Evolutionary conservation across 1,140 invertebrate species (phyloP), one percentile per base, ranked within the genome.

Genomic region (Metaphire vulgaris): DNA sequence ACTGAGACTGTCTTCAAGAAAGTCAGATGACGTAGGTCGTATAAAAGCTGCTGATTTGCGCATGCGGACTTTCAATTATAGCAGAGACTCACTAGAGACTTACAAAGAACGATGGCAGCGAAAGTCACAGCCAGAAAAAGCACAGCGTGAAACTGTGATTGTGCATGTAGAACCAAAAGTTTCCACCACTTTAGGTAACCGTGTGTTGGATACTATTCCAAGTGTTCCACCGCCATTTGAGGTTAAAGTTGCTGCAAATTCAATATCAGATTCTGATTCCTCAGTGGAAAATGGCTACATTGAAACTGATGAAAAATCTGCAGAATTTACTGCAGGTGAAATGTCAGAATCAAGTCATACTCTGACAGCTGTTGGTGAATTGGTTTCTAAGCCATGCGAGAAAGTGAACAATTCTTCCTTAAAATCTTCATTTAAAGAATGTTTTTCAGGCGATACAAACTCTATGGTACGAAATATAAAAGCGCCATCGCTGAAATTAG

Each of bases 21-120:
- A 69, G 14, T 31, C n/a, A 28, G n/a, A 26, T 6, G 31, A 69
- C 2, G 31, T 69, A 6, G 26, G 67, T 69, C n/a, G 31, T 2
- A 69, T 26, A 14, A 26, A 26, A 69, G 67, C 30, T 2, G 67
- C 30, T 14, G 67, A 69, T 14, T 26, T 69, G n/a, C 67, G 67
- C 2, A 69, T 31, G 6, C n/a, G 67, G 31, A 69, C n/a, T 2
- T 69, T 31, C 14, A 69, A 28, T 26, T 69, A 26, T 26, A 31
- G 67, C n/a, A 2, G n/a, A 31, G 31, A 28, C 26, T 28, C 67
- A 26, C 67, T 28, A 2, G 67, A 69, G 26, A 69, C n/a, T 14
- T 69, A 31, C 67, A 69, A 69, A 69, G n/a, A 26, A 69, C 30
- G 31, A 26, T 28, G 67, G 31, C 67, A 26, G 67, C 30, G n/a